Evolutionary conservation across 2,113 vertebrate genomes (phyloP).

Genomic region (Gopherus flavomarginatus): DNA sequence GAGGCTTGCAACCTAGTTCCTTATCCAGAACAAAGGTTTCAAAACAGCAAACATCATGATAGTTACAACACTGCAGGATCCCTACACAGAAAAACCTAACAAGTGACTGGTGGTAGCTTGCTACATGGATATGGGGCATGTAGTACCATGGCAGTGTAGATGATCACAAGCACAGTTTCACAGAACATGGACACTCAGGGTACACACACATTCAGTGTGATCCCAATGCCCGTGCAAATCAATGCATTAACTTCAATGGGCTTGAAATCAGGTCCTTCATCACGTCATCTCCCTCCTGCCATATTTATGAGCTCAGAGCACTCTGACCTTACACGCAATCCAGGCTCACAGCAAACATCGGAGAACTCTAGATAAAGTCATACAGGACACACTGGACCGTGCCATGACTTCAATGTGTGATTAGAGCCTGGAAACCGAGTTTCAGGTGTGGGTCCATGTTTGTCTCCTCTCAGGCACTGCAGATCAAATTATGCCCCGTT

Average conservation of each 20-base stretch:
- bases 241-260: neutral
- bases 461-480: neutral
- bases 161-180: too few relatives aligned
- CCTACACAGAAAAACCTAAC: too few relatives aligned
- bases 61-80: rapidly evolving
- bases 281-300: neutral
- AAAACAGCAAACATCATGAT: neutral
- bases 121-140: too few relatives aligned
- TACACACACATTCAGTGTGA: neutral
- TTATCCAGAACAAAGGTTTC: neutral
- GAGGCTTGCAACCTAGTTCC: neutral
- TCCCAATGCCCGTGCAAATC: neutral
- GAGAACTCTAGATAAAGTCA: neutral
- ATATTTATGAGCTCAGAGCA: too few relatives aligned
- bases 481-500: neutral
- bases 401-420: neutral
- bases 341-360: rapidly evolving
- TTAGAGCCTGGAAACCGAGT: neutral
- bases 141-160: too few relatives aligned
- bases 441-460: too few relatives aligned
- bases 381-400: neutral
- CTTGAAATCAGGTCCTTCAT: neutral
- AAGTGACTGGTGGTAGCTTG: rapidly evolving
- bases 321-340: too few relatives aligned
- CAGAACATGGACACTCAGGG: too few relatives aligned